phyloP scores from a whole-genome alignment of 2,888 invertebrate genomes.

The Tetrapedia diversipes region DNA sequence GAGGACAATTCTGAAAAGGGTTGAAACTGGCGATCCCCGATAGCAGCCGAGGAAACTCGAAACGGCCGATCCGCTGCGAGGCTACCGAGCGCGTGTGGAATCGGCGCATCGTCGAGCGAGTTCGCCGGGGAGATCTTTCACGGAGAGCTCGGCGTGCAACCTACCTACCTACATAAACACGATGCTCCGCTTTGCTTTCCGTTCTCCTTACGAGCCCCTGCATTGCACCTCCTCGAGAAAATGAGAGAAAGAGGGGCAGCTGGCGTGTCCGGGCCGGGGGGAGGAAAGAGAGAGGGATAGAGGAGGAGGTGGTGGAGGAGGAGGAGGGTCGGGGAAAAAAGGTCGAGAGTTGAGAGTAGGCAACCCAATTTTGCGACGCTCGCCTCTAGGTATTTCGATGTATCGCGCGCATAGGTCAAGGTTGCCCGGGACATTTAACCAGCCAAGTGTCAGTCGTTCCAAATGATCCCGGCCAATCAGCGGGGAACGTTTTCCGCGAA shows the following conservation, averaged over 20 bases:
- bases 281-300: no score
- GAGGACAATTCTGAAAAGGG: no score
- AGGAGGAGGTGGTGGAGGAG: no score
- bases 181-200: slow-evolving; percentile 74
- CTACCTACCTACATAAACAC: slow-evolving; percentile 75
- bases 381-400: slow-evolving; percentile 52
- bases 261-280: slow-evolving; percentile 2
- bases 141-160: slow-evolving; percentile 67
- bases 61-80: not conserved
- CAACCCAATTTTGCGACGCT: slow-evolving; percentile 66
- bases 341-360: slow-evolving; percentile 67
- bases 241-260: slow-evolving; percentile 52
- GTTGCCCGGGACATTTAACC: slow-evolving; percentile 54
- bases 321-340: slow-evolving; percentile 56
- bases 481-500: not conserved
- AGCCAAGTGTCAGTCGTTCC: slow-evolving; percentile 31
- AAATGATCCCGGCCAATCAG: slow-evolving; percentile 20
- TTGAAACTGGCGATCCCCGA: no score
- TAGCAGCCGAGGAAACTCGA: no score
- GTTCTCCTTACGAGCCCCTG: slow-evolving; percentile 72
- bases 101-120: slow-evolving; percentile 36
- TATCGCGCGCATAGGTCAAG: slow-evolving; percentile 64
- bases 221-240: slow-evolving; percentile 68
- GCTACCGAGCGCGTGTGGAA: slow-evolving; percentile 8
- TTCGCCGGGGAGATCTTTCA: slow-evolving; percentile 56